Evolutionary conservation across 1,140 invertebrate species (phyloP).

Genomic region (Cydia strobilella): DNA sequence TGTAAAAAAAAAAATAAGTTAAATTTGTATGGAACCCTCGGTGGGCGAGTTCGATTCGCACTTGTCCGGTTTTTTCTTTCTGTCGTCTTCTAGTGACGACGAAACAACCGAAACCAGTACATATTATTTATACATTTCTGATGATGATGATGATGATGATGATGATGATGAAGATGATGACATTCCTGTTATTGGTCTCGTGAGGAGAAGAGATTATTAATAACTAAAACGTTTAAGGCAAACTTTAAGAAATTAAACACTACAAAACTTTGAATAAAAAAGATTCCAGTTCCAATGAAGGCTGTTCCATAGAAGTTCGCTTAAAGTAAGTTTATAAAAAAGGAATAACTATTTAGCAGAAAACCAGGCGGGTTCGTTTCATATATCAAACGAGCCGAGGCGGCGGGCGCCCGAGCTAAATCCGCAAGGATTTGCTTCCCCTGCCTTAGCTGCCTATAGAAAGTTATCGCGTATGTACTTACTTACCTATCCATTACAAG

Average conservation of each 20-base stretch:
- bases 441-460: conserved; percentile 34
- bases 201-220: neutral
- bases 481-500: conserved; percentile 7
- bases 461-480: conserved; percentile 35
- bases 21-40: too few species aligned
- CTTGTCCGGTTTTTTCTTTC: too few species aligned
- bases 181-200: too few species aligned
- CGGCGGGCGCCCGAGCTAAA: conserved; percentile 33
- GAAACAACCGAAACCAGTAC: too few species aligned
- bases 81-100: too few species aligned
- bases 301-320: conserved; percentile 20
- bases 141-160: too few species aligned
- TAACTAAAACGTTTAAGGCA: neutral
- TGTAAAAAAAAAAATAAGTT: too few species aligned
- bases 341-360: conserved; percentile 9
- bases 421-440: conserved; percentile 39
- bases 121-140: neutral
- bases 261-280: neutral
- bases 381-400: conserved; percentile 27
- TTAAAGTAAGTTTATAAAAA: conserved; percentile 24
- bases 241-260: neutral
- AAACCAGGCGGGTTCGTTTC: conserved; percentile 22
- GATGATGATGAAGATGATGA: too few species aligned
- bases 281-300: conserved; percentile 6
- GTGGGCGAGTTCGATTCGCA: too few species aligned